Percentiles rank a stretch among this genome's conserved stretches.
Conservation (phyloP, 37 sponge, comb jelly and placozoan species). For the Agelas oroides region DNA sequence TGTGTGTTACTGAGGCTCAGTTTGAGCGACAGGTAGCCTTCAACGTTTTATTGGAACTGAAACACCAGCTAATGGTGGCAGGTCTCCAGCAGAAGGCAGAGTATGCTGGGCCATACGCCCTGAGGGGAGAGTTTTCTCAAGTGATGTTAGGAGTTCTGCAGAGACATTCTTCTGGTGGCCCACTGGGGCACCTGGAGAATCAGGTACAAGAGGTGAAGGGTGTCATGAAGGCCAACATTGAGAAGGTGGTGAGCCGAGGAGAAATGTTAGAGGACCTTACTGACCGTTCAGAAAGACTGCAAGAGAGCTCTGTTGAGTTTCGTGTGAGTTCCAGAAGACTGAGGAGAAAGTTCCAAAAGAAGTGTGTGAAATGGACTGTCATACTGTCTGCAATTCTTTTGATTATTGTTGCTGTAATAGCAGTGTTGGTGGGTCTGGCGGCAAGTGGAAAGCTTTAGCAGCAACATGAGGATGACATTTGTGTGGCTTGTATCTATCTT, state of each 20-base stretch:
- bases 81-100: neutral
- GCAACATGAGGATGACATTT: no score
- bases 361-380: neutral
- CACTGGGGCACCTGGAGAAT: neutral
- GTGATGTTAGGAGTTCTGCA: neutral
- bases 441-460: constrained; percentile 3
- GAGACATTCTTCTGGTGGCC: neutral
- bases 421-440: neutral
- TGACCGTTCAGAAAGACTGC: constrained; percentile 26
- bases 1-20: constrained; percentile 16
- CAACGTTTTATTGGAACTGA: neutral
- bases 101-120: neutral
- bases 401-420: neutral
- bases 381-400: neutral
- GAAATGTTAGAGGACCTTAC: constrained; percentile 10
- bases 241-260: constrained; percentile 13
- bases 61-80: neutral
- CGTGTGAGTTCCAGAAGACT: constrained; percentile 10
- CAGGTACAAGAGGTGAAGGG: constrained; percentile 15
- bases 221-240: constrained; percentile 24
- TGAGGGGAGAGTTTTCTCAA: neutral
- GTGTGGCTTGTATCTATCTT: no score
- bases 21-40: constrained; percentile 37
- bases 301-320: neutral
- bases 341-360: constrained; percentile 17